Conservation (phyloP, 1,140 invertebrate species). For the Penaeus vannamei region DNA sequence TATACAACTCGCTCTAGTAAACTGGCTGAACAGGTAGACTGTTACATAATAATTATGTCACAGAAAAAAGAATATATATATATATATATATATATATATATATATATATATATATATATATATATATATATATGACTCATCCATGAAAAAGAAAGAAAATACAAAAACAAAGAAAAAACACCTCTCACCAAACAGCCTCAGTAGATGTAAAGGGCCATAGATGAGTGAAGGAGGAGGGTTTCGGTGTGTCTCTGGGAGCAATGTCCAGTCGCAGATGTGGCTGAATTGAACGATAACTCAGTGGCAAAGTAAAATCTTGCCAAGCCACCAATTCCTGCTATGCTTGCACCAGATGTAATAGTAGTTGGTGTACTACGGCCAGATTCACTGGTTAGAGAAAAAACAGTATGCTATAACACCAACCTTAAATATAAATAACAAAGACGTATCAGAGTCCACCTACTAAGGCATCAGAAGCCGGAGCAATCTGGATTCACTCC, state of each 20-base stretch:
- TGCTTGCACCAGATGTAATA: constrained; percentile 53
- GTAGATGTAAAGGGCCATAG: constrained; percentile 84
- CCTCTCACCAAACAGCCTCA: constrained; percentile 81
- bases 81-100: too few species aligned
- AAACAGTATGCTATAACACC: background rate
- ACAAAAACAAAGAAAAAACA: too few species aligned
- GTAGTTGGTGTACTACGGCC: constrained; percentile 67
- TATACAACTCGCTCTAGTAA: too few species aligned
- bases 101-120: too few species aligned
- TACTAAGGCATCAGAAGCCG: too few species aligned
- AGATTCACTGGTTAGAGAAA: constrained; percentile 56
- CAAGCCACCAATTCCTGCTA: constrained; percentile 71
- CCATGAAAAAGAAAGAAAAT: background rate
- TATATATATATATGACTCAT: too few species aligned
- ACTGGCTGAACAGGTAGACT: too few species aligned
- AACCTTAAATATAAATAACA: background rate
- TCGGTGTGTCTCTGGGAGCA: constrained; percentile 77
- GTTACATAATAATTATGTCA: too few species aligned
- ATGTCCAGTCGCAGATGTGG: constrained; percentile 77
- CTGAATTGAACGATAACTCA: constrained; percentile 71
- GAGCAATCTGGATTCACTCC: too few species aligned
- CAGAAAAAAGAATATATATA: too few species aligned
- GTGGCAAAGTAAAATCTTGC: constrained; percentile 56
- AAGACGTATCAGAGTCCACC: too few species aligned
- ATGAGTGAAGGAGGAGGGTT: constrained; percentile 78